Base-by-base conservation (phyloP, 2,888 invertebrate genomes). In the Ophion ellenae region DNA sequence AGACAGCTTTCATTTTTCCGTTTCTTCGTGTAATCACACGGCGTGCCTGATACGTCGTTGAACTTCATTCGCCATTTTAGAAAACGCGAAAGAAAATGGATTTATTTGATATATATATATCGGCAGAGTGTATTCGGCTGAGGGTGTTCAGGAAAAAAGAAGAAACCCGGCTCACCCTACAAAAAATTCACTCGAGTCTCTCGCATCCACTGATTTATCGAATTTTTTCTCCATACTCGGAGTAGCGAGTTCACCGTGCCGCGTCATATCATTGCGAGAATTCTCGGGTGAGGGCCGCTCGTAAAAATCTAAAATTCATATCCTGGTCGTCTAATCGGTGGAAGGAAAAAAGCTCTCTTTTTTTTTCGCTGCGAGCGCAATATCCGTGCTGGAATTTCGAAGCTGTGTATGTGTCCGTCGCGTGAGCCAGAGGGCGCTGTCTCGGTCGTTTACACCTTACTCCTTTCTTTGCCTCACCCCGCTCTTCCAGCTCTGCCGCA, bases 231-330 rank as follows among this genome's bases (percentile, higher is more conserved):
- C 11, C 17, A 10, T 47, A 14, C 40, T 20, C 32, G 4, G 24
- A 77, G 67, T 36, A 10, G 24, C 6, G 53, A 67, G 67, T 75
- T 64, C 64, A 47, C 47, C 11, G 47, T 47, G 10, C 3, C 47
- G 6, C 9, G 6, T 40, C 14, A 61, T 40, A 61, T 24, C 24
- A 9, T 61, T 61, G 20, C 40, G 61, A 40, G 24, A 5, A 24
- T 57, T n/a, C n/a, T 47, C 47, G 47, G 11, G 47, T 11, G 11
- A 24, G 73, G 64, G 20, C 14, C 9, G 45, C 28, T 66, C 67
- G 40, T 78, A 78, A 78, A 78, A 78, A 78, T 78, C 78, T 67
- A 69, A 78, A 78, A 78, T 78, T 78, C 78, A 78, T 69, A 69
- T 45, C 78, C n/a, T 78, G 45, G 69, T 28, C 78, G 32, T 78